These are phyloP conservation scores for Sepiola atlantica DNA, from an alignment of 2,888 invertebrate species.

Conservation along the genomic window DNA sequence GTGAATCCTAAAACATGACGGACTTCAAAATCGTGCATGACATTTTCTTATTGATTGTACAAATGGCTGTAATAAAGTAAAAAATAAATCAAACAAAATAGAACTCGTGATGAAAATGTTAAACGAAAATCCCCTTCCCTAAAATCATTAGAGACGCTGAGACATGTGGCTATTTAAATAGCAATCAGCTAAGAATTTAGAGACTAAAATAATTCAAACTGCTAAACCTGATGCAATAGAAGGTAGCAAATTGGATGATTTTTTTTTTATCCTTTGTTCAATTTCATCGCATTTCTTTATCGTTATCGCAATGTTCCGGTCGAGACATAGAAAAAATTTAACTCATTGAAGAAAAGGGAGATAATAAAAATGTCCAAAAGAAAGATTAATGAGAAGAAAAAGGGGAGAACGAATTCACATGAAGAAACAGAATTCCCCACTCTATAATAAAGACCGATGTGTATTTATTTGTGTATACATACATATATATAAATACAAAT, in stretches of 20 bases:
- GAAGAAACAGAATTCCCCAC: no score
- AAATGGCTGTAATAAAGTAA: neutral
- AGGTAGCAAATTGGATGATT: neutral
- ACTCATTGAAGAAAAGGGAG: neutral
- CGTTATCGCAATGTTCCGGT: neutral
- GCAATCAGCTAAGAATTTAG: neutral
- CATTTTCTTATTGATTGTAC: neutral
- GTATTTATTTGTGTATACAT: no score
- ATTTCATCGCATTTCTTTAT: neutral
- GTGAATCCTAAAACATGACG: neutral
- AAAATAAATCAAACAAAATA: neutral
- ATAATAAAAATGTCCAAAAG: neutral
- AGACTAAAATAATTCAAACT: neutral
- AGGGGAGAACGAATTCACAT: neutral
- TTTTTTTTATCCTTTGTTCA: neutral
- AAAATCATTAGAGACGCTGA: slow-evolving; percentile 6
- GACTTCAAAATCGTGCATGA: neutral
- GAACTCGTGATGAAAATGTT: neutral
- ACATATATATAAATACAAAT: no score
- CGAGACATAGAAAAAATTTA: neutral
- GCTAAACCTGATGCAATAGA: neutral
- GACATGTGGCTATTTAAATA: neutral
- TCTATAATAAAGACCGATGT: no score
- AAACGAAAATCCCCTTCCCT: neutral
- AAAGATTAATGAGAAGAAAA: neutral